phyloP scores from a whole-genome alignment of 2,888 invertebrate genomes.

The Papilio protenor region DNA sequence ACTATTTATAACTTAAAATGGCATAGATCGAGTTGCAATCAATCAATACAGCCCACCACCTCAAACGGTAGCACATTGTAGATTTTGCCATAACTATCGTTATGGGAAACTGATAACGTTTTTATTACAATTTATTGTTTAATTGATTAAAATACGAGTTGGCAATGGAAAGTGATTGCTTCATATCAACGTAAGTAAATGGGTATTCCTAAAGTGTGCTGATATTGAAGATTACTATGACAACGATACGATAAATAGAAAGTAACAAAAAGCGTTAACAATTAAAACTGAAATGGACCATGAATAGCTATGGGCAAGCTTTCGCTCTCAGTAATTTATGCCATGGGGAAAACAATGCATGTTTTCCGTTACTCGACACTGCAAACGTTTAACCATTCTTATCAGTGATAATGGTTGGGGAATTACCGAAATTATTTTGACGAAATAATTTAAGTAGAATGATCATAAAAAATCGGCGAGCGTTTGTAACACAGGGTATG shows the following conservation, averaged over 20 bases:
- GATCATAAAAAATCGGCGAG: background rate
- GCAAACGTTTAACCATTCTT: background rate
- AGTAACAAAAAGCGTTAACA: background rate
- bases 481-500: background rate
- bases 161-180: background rate
- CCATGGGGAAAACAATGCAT: background rate
- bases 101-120: background rate
- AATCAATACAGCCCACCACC: background rate
- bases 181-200: background rate
- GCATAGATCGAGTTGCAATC: background rate
- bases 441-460: background rate
- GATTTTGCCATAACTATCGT: background rate
- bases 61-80: background rate
- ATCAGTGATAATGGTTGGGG: background rate
- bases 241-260: background rate
- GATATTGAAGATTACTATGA: too few relatives aligned
- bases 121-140: background rate
- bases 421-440: background rate
- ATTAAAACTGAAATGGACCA: background rate
- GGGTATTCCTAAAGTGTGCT: background rate
- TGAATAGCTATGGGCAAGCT: background rate
- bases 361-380: background rate
- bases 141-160: background rate
- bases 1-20: background rate
- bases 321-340: background rate